Percentiles rank a stretch among this genome's conserved stretches.
These are phyloP conservation scores for Heliconius hewitsoni DNA, from an alignment of 1,140 invertebrate species.

Conservation along the genomic window DNA sequence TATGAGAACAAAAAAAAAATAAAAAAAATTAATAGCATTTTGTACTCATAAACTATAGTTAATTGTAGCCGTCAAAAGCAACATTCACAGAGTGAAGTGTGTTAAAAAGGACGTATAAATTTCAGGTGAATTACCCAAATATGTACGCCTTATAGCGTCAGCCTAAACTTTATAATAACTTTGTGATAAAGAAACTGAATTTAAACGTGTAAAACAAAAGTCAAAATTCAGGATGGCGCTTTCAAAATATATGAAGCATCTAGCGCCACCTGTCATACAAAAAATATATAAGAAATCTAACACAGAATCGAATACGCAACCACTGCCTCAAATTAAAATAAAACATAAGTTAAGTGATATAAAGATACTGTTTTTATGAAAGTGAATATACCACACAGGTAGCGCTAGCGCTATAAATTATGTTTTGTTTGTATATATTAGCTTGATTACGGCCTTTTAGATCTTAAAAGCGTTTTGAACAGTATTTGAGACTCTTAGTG, in stretches of 20 bases:
- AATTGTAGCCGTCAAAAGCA: conserved; percentile 36
- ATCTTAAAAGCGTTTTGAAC: conserved; percentile 48
- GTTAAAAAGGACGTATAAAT: conserved; percentile 11
- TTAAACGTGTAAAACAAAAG: background rate
- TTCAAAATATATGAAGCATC: conserved; percentile 48
- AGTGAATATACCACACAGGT: conserved; percentile 49
- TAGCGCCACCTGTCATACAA: conserved; percentile 68
- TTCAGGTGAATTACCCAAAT: conserved; percentile 20
- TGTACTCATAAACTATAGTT: conserved; percentile 31
- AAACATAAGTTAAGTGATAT: conserved; percentile 14
- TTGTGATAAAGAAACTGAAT: background rate
- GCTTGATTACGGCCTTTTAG: conserved; percentile 35
- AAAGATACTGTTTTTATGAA: background rate
- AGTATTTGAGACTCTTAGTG: conserved; percentile 59
- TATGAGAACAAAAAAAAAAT: conserved; percentile 22
- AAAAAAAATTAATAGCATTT: background rate
- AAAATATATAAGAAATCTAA: conserved; percentile 17
- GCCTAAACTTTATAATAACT: conserved; percentile 52
- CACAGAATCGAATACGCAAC: conserved; percentile 53
- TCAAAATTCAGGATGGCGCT: conserved; percentile 73
- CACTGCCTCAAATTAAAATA: conserved; percentile 59
- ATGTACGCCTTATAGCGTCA: conserved; percentile 52
- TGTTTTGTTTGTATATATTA: conserved; percentile 26
- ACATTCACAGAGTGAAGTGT: conserved; percentile 29
- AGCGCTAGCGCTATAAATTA: conserved; percentile 57